These are phyloP conservation scores for Enteromius viviparus DNA, from an alignment of 2,797 vertebrate genomes.

Conservation along the genomic window DNA sequence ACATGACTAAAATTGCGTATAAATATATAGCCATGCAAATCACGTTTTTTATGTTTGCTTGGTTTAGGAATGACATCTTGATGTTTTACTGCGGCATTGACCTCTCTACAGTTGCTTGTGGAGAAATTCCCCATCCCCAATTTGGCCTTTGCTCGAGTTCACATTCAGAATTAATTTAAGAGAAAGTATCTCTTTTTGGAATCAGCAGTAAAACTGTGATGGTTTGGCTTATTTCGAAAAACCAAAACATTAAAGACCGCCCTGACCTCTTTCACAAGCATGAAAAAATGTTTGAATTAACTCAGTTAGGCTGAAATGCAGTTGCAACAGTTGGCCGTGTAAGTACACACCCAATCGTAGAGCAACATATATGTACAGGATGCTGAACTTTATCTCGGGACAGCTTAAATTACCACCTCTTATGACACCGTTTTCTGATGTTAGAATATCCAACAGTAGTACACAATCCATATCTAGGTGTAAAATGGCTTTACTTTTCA, in stretches of 20 bases:
- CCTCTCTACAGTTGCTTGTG: background rate
- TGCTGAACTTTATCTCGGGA: background rate
- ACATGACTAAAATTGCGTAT: background rate
- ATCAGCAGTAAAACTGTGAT: background rate
- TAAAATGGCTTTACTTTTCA: slow-evolving; percentile 9
- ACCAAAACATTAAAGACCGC: slow-evolving; percentile 8
- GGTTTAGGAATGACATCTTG: background rate
- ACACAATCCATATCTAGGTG: background rate
- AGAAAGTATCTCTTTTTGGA: slow-evolving; percentile 2
- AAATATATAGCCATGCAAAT: background rate
- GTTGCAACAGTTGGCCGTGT: slow-evolving; percentile 32
- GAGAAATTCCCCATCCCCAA: background rate
- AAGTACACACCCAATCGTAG: slow-evolving; percentile 28
- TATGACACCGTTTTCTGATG: background rate
- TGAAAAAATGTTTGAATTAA: slow-evolving; percentile 18
- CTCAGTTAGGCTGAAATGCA: slow-evolving; percentile 27
- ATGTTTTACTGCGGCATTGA: background rate
- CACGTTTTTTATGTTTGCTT: background rate
- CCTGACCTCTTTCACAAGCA: slow-evolving; percentile 27
- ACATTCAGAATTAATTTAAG: slow-evolving; percentile 11
- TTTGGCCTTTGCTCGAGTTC: slow-evolving; percentile 5
- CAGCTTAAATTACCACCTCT: background rate
- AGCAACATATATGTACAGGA: background rate
- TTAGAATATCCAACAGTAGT: slow-evolving; percentile 8
- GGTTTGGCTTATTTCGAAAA: slow-evolving; percentile 36